Evolutionary conservation across 2,888 invertebrate species (phyloP).

Genomic region (Diogma glabrata): DNA sequence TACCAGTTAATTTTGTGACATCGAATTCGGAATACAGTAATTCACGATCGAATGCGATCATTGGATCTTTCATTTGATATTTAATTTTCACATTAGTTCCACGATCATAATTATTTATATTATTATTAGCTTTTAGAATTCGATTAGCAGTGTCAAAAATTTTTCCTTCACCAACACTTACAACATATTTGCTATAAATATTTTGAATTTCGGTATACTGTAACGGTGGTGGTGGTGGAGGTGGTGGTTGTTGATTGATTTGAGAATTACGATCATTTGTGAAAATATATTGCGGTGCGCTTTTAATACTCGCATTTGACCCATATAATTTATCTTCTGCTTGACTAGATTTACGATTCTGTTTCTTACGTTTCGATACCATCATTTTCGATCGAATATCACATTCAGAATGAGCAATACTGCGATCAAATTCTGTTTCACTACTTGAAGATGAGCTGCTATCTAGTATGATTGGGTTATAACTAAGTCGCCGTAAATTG

Average conservation of each 20-base stretch:
- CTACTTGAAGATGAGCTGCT: slow-evolving; percentile 43
- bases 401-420: slow-evolving; percentile 43
- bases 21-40: slow-evolving; percentile 31
- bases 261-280: slow-evolving; percentile 20
- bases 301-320: slow-evolving; percentile 38
- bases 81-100: not conserved
- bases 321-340: slow-evolving; percentile 34
- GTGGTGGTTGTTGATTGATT: slow-evolving; percentile 13
- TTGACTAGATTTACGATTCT: slow-evolving; percentile 29
- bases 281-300: slow-evolving; percentile 37
- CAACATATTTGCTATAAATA: no score
- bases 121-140: not conserved
- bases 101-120: not conserved
- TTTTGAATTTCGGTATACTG: not conserved
- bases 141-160: not conserved
- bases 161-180: no score
- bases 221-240: not conserved
- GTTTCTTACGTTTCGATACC: slow-evolving; percentile 26
- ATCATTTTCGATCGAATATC: slow-evolving; percentile 37
- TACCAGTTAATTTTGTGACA: slow-evolving; percentile 36
- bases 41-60: slow-evolving; percentile 24
- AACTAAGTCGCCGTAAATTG: slow-evolving; percentile 42
- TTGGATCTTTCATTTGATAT: slow-evolving; percentile 7
- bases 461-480: slow-evolving; percentile 44
- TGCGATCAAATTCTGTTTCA: slow-evolving; percentile 36